A percentile compares a stretch with the other conserved stretches of the same genome.
phyloP scores from a whole-genome alignment of 1,140 invertebrate species.

The Formica exsecta region DNA sequence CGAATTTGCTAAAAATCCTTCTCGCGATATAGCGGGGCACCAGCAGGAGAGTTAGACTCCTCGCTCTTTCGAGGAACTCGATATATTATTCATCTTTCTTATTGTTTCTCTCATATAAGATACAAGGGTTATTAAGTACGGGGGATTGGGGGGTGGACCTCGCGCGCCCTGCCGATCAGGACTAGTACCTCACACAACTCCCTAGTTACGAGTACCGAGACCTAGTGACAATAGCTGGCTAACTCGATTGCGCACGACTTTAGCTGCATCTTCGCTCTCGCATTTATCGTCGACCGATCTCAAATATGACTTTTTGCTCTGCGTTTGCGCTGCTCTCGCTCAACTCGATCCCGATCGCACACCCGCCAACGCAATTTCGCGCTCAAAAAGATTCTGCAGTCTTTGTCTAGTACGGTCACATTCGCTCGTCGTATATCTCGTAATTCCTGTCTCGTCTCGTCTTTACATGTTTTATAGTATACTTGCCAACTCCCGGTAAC shows the following conservation, averaged over 20 bases:
- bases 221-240: conserved; percentile 78
- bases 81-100: not conserved
- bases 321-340: conserved; percentile 5
- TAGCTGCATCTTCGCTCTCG: conserved; percentile 46
- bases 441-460: not conserved
- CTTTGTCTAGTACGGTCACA: not conserved
- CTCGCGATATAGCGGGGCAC: conserved; percentile 57
- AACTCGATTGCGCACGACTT: conserved; percentile 63
- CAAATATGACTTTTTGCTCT: conserved; percentile 23
- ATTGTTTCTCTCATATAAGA: conserved; percentile 61
- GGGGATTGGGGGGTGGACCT: conserved; percentile 85
- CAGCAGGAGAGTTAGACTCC: conserved; percentile 45
- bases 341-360: conserved; percentile 37
- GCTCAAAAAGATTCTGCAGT: not conserved
- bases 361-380: conserved; percentile 17
- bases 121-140: conserved; percentile 84
- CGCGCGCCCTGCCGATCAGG: conserved; percentile 87
- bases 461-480: not conserved
- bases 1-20: conserved; percentile 22
- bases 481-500: conserved; percentile 38
- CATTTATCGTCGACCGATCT: conserved; percentile 15
- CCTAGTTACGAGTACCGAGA: conserved; percentile 87
- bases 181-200: conserved; percentile 87
- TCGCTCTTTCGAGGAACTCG: conserved; percentile 3
- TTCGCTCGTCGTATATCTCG: not conserved